These are phyloP conservation scores for Corvus cornix DNA, from an alignment of 2,113 vertebrate genomes.

Conservation along the genomic window DNA sequence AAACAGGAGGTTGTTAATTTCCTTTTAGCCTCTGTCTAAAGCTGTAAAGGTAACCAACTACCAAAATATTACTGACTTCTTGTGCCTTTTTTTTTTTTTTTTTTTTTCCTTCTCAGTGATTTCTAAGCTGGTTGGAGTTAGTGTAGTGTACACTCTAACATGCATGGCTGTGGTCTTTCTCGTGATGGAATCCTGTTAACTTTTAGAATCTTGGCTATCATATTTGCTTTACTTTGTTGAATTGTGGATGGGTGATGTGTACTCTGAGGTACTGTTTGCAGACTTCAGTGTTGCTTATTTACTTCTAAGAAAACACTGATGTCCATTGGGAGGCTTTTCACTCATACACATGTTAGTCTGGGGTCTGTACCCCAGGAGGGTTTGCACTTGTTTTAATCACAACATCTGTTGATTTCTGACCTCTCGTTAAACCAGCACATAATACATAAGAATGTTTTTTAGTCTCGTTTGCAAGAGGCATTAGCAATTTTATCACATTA, in stretches of 20 bases:
- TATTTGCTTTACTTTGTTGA: not conserved
- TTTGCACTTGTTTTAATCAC: not conserved
- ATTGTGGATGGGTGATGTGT: not conserved
- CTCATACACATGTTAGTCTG: accelerated
- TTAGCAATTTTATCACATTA: not conserved
- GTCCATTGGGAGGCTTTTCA: not conserved
- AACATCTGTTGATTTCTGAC: not conserved
- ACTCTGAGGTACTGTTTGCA: not conserved
- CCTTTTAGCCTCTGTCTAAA: not conserved
- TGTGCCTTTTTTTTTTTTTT: not conserved
- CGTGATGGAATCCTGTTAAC: not conserved
- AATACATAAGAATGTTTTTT: not conserved
- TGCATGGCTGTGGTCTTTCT: not conserved
- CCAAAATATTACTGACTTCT: not conserved
- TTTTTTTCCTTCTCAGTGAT: not conserved
- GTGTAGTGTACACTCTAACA: not conserved
- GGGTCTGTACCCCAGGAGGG: not conserved
- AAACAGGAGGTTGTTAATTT: not conserved
- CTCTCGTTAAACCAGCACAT: not conserved
- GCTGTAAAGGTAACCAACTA: not conserved
- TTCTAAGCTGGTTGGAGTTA: not conserved
- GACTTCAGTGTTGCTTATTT: not conserved
- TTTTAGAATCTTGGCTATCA: not conserved
- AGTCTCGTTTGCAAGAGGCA: not conserved
- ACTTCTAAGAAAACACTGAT: not conserved